These are phyloP conservation scores for Siphamia tubifer DNA, from an alignment of 2,113 vertebrate genomes.

Conservation along the genomic window DNA sequence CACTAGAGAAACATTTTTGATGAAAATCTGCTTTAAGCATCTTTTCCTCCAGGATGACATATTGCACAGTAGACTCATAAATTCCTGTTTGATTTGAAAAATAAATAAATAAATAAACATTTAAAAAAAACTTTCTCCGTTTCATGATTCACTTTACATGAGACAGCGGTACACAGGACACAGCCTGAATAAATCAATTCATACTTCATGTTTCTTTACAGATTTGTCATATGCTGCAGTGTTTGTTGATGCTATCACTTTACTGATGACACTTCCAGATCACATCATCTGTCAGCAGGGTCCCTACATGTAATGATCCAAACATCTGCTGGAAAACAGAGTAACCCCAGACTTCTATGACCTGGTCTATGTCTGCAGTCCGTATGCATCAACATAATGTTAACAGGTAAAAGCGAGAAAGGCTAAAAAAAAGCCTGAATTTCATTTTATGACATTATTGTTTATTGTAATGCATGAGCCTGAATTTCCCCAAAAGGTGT, in stretches of 20 bases:
- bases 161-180: not conserved
- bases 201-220: not conserved
- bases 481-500: constrained; percentile 13
- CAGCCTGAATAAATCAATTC: not conserved
- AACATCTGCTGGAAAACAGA: constrained; percentile 26
- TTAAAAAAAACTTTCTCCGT: not conserved
- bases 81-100: not conserved
- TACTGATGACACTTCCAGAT: constrained; percentile 36
- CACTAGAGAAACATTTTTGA: too few relatives aligned
- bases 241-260: not conserved
- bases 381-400: too few relatives aligned
- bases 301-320: not conserved
- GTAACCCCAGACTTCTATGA: too few relatives aligned
- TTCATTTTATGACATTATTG: constrained; percentile 31
- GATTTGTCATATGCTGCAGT: not conserved
- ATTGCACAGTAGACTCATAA: not conserved
- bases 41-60: too few relatives aligned
- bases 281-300: constrained; percentile 1
- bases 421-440: not conserved
- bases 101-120: too few relatives aligned
- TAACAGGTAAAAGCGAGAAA: too few relatives aligned
- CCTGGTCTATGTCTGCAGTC: too few relatives aligned
- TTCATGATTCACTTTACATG: not conserved
- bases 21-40: too few relatives aligned
- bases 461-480: constrained; percentile 54